These are phyloP conservation scores for Perognathus longimembris DNA, from an alignment of 2,113 vertebrate species.

Conservation along the genomic window DNA sequence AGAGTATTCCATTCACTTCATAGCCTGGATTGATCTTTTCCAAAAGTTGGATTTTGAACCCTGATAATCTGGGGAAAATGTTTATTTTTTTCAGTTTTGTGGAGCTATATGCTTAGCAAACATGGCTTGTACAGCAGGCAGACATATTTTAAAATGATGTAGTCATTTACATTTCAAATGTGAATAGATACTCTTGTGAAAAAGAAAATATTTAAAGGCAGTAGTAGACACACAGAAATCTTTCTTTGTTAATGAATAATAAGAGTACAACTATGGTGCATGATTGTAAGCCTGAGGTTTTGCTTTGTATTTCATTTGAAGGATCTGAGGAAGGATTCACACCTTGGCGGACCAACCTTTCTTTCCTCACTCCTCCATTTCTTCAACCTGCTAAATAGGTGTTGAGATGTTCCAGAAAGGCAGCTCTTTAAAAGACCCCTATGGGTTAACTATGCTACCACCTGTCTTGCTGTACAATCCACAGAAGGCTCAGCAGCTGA, in stretches of 20 bases:
- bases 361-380: neutral
- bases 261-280: neutral
- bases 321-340: neutral
- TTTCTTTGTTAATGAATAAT: neutral
- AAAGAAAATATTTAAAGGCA: constrained; percentile 18
- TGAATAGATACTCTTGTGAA: neutral
- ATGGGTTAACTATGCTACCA: neutral
- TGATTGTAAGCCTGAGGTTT: neutral
- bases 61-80: neutral
- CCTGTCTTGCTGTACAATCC: neutral
- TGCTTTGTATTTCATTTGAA: neutral
- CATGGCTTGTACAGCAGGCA: neutral
- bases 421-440: neutral
- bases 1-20: neutral
- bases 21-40: neutral
- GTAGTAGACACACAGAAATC: neutral
- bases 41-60: neutral
- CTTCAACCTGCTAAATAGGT: neutral
- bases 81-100: constrained; percentile 44
- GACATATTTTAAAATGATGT: neutral
- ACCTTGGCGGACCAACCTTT: neutral
- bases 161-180: neutral
- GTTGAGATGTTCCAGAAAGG: neutral
- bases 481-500: neutral
- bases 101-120: neutral